Base-by-base conservation (phyloP, 2,797 vertebrate genomes). In the Eremophila alpestris region DNA sequence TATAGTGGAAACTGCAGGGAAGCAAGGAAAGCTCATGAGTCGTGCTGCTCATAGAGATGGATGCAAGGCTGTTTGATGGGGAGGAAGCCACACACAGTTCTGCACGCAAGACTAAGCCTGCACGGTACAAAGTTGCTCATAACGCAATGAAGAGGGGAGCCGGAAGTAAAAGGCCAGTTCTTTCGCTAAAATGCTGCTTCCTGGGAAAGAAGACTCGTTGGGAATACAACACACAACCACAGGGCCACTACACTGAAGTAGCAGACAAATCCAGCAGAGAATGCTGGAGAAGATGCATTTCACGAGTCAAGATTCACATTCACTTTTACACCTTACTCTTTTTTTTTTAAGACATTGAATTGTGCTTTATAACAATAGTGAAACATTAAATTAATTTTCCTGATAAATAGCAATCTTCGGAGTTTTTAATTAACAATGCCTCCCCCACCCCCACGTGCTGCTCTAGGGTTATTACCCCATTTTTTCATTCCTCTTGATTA, bases 1-100 rank as follows among this genome's bases (percentile, higher is more conserved):
- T 5, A 1, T 1, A 27, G 46, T 9, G 11, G 22, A 3, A 58
- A 49, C 12, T 11, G 54, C 55, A 18, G 68, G 41, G 14, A 21
- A 64, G 32, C 13, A 3, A 14, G 20, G 40, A 32, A 30, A 32
- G 51, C 32, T 41, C 19, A 9, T 7, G 27, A 56, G 22, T 20
- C 2, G 18, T 2, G 10, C 3, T 22, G 20, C 19, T 55, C 19
- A 0, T 0, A 14, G 55, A 34, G 40, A 10, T 4, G 30, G 49
- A 7, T 14, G 3, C 3, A 5, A 29, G 49, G 18, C 19, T 10
- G 1, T 18, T 9, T 2, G 45, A 11, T 5, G 38, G 45, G 38
- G 20, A 54, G 14, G 24, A 16, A 49, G 83, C 59, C 12, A 2
- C 11, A 7, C 2, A 1, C 3, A 0, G 4, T 11, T 17, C 13